Conservation (phyloP, 2,888 invertebrate species). For the Schizotus pectinicornis region DNA sequence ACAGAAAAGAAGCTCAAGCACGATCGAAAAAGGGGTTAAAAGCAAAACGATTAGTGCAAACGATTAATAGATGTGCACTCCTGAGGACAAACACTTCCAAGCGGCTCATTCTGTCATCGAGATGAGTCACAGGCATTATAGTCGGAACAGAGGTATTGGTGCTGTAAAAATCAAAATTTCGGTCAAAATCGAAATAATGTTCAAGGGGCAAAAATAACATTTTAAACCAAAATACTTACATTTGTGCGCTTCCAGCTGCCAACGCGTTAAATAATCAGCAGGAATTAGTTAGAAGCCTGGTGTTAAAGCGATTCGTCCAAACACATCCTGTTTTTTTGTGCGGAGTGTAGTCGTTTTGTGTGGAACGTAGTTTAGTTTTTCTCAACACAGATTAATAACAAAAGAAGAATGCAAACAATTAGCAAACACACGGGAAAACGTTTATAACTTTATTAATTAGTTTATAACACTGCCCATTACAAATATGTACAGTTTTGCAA, state of each 20-base stretch:
- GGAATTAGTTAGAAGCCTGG: slow-evolving; percentile 19
- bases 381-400: slow-evolving; percentile 20
- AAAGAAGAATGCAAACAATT: slow-evolving; percentile 18
- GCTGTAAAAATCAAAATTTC: slow-evolving; percentile 43
- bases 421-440: slow-evolving; percentile 39
- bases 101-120: slow-evolving; percentile 37
- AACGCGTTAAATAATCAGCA: slow-evolving; percentile 7
- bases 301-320: slow-evolving; percentile 15
- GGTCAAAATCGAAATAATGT: slow-evolving; percentile 8
- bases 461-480: slow-evolving; percentile 51
- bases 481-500: slow-evolving; percentile 49
- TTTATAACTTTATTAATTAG: slow-evolving; percentile 44
- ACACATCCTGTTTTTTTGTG: neutral
- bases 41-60: slow-evolving; percentile 16
- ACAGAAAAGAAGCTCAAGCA: slow-evolving; percentile 47
- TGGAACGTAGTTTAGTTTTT: slow-evolving; percentile 7
- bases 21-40: slow-evolving; percentile 1
- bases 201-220: neutral
- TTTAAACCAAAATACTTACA: slow-evolving; percentile 16
- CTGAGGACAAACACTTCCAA: slow-evolving; percentile 27
- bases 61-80: slow-evolving; percentile 9
- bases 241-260: neutral
- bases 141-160: slow-evolving; percentile 43
- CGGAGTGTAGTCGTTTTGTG: slow-evolving; percentile 9
- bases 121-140: slow-evolving; percentile 36